A percentile compares a stretch with the other conserved stretches of the same genome.
Conservation (phyloP, 2,888 invertebrate genomes). For the Drosophila quinaria region DNA sequence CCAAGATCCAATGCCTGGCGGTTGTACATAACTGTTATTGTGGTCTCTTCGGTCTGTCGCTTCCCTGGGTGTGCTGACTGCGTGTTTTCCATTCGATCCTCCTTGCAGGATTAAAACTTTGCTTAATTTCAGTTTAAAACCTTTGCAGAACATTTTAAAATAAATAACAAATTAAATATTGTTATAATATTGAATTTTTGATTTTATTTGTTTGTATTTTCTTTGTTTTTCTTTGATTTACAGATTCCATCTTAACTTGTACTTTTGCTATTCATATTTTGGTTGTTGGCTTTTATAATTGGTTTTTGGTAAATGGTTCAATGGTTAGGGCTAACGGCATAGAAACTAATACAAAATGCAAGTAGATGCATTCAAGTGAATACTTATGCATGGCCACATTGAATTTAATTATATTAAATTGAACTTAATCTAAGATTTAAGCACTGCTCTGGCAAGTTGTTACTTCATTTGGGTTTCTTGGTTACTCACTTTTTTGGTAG, state of each 20-base stretch:
- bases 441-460: slow-evolving; percentile 70
- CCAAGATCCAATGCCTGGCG: slow-evolving; percentile 32
- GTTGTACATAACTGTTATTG: slow-evolving; percentile 73
- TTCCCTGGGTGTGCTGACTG: slow-evolving; percentile 33
- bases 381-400: slow-evolving; percentile 65
- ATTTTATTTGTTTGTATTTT: slow-evolving; percentile 32
- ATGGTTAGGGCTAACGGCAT: slow-evolving; percentile 15
- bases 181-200: slow-evolving; percentile 5
- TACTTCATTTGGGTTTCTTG: slow-evolving; percentile 19
- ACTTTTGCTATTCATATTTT: slow-evolving; percentile 8
- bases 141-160: neutral
- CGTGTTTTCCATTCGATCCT: neutral
- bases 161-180: neutral
- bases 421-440: slow-evolving; percentile 23
- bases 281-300: slow-evolving; percentile 29
- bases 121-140: neutral
- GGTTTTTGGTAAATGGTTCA: slow-evolving; percentile 36
- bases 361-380: slow-evolving; percentile 31
- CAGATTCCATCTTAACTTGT: slow-evolving; percentile 15
- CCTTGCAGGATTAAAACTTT: neutral
- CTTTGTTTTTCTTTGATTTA: slow-evolving; percentile 9
- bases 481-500: slow-evolving; percentile 48
- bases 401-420: slow-evolving; percentile 36
- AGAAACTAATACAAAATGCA: slow-evolving; percentile 53
- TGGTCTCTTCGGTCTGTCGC: slow-evolving; percentile 30